These are phyloP conservation scores for Patiria pectinifera DNA, from an alignment of 53 echinoderm and acorn worm species.

Conservation along the genomic window DNA sequence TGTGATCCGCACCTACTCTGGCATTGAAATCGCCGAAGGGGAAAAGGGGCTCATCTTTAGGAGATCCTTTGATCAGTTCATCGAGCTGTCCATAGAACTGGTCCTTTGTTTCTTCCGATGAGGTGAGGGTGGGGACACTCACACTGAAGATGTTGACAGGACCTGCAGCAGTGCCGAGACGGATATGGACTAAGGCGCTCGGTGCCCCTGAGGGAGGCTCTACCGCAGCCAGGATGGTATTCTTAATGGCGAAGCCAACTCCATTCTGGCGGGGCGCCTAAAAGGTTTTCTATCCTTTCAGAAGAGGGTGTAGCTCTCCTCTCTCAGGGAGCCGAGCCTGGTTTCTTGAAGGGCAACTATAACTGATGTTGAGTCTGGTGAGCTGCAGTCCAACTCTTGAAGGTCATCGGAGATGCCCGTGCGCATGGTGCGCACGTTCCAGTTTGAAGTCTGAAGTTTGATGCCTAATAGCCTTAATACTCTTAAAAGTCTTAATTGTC, in stretches of 20 bases:
- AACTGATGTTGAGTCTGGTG: slow-evolving; percentile 37
- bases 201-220: slow-evolving; percentile 36
- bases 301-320: slow-evolving; percentile 57
- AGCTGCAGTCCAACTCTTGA: slow-evolving; percentile 40
- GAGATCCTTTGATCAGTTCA: too few relatives aligned
- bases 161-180: slow-evolving; percentile 4
- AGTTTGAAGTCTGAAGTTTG: slow-evolving; percentile 18
- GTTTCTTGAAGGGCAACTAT: slow-evolving; percentile 59
- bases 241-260: slow-evolving; percentile 51
- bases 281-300: slow-evolving; percentile 19
- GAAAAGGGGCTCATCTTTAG: too few relatives aligned
- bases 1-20: neutral
- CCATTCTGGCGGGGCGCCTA: neutral
- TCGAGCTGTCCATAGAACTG: slow-evolving; percentile 3
- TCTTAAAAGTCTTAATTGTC: too few relatives aligned
- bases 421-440: slow-evolving; percentile 58
- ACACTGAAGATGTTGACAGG: slow-evolving; percentile 43
- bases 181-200: slow-evolving; percentile 1
- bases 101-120: slow-evolving; percentile 30
- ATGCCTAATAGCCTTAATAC: slow-evolving; percentile 33
- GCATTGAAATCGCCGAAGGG: slow-evolving; percentile 21
- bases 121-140: slow-evolving; percentile 59
- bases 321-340: slow-evolving; percentile 34
- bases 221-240: neutral
- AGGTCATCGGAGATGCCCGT: slow-evolving; percentile 37